Conservation (phyloP, 1,140 invertebrate genomes). For the Zophobas atratus region DNA sequence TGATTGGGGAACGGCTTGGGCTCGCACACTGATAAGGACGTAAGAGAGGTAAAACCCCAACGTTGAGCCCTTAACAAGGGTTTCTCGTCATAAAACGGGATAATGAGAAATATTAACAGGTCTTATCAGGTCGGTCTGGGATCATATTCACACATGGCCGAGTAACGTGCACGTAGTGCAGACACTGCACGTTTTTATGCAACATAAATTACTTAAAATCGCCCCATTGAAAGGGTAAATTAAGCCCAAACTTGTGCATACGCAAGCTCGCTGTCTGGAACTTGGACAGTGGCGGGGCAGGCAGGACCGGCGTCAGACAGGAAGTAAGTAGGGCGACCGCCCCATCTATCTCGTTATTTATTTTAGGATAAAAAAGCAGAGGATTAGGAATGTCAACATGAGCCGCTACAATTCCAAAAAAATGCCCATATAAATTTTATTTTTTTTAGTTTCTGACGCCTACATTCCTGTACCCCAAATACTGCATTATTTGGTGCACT, state of each 20-base stretch:
- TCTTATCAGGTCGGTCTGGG: constrained; percentile 52
- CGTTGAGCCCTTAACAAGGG: constrained; percentile 18
- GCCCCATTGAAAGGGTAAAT: constrained; percentile 34
- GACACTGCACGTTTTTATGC: constrained; percentile 50
- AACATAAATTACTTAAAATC: constrained; percentile 44
- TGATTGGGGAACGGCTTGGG: constrained; percentile 19
- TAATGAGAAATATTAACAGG: constrained; percentile 58
- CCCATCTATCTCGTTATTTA: not conserved
- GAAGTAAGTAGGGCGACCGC: not conserved
- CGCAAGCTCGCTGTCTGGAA: constrained; percentile 24
- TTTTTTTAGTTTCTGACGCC: too few relatives aligned
- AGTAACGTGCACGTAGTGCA: constrained; percentile 48
- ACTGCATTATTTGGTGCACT: too few relatives aligned
- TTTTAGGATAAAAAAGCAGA: not conserved
- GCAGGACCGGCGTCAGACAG: not conserved
- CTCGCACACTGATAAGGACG: constrained; percentile 34
- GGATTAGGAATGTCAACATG: too few relatives aligned
- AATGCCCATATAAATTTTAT: too few relatives aligned
- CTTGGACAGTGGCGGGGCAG: not conserved
- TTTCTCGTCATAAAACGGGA: constrained; percentile 54
- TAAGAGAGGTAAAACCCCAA: constrained; percentile 29
- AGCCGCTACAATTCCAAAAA: too few relatives aligned
- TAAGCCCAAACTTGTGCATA: constrained; percentile 39
- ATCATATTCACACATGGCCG: constrained; percentile 55
- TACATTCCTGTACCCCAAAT: too few relatives aligned